These are phyloP conservation scores for Oscheius sp. DNA, from an alignment of 2,888 invertebrate genomes.

Conservation along the genomic window DNA sequence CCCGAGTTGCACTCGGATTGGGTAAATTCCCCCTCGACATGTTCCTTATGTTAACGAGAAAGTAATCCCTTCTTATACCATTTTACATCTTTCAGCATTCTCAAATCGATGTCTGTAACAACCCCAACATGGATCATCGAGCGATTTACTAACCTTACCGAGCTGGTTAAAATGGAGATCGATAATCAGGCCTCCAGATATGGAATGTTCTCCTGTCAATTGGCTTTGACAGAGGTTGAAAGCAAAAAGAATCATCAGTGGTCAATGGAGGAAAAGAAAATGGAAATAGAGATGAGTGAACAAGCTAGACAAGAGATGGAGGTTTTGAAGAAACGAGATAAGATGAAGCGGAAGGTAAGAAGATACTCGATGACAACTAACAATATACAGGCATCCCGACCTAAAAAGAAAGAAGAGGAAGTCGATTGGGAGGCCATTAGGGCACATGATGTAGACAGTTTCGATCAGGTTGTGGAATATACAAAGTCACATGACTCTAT, in stretches of 20 bases:
- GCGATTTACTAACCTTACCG: constrained; percentile 41
- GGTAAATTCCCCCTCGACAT: constrained; percentile 53
- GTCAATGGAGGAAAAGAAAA: constrained; percentile 31
- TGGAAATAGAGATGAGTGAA: constrained; percentile 49
- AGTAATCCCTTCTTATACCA: constrained; percentile 28
- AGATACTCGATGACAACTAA: background rate
- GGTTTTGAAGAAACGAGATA: constrained; percentile 42
- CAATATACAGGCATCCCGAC: background rate
- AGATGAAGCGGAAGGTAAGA: constrained; percentile 6
- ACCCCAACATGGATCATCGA: constrained; percentile 49
- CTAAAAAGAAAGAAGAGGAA: constrained; percentile 5
- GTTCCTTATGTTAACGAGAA: constrained; percentile 44
- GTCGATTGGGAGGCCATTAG: constrained; percentile 15
- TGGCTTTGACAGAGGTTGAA: constrained; percentile 47
- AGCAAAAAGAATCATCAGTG: constrained; percentile 27
- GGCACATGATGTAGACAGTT: constrained; percentile 73
- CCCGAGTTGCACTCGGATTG: constrained; percentile 45
- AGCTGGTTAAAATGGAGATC: constrained; percentile 52
- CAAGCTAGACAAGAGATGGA: constrained; percentile 48
- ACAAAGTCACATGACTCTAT: constrained; percentile 87
- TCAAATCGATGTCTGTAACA: constrained; percentile 41
- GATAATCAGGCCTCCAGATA: constrained; percentile 47
- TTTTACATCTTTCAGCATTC: constrained; percentile 36
- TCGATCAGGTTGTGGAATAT: constrained; percentile 77
- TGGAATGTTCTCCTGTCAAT: constrained; percentile 51